Conservation (phyloP, 2,113 vertebrate species). For the Atherinomorus stipes region DNA sequence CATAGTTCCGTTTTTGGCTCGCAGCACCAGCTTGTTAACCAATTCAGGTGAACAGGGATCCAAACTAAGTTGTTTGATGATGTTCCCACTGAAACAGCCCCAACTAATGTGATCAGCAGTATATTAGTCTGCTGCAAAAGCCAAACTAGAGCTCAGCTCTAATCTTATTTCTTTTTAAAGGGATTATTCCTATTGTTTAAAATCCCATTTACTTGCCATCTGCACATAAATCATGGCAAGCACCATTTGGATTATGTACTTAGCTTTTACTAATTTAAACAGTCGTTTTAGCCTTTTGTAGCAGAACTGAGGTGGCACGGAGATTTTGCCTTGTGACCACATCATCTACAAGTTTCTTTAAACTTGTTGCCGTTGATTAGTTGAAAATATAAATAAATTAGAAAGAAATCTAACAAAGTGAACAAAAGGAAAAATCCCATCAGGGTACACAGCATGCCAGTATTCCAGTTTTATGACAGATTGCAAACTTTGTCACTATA, state of each 20-base stretch:
- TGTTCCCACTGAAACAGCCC: neutral
- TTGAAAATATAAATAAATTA: neutral
- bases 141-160: neutral
- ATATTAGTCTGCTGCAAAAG: neutral
- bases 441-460: too few relatives aligned
- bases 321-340: neutral
- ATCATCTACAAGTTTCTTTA: neutral
- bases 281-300: constrained; percentile 11
- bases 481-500: neutral
- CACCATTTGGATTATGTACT: constrained; percentile 23
- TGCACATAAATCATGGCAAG: constrained; percentile 23
- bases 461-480: neutral
- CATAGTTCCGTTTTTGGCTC: neutral
- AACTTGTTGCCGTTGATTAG: neutral
- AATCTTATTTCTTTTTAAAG: constrained; percentile 7
- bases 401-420: too few relatives aligned
- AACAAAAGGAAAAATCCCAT: neutral
- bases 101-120: neutral
- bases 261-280: constrained; percentile 5
- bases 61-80: neutral
- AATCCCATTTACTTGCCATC: constrained; percentile 19
- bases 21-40: neutral
- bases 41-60: neutral
- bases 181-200: constrained; percentile 25
- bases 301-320: neutral